Evolutionary conservation across 2,797 vertebrate genomes (phyloP).

Genomic region (Anguilla anguilla): DNA sequence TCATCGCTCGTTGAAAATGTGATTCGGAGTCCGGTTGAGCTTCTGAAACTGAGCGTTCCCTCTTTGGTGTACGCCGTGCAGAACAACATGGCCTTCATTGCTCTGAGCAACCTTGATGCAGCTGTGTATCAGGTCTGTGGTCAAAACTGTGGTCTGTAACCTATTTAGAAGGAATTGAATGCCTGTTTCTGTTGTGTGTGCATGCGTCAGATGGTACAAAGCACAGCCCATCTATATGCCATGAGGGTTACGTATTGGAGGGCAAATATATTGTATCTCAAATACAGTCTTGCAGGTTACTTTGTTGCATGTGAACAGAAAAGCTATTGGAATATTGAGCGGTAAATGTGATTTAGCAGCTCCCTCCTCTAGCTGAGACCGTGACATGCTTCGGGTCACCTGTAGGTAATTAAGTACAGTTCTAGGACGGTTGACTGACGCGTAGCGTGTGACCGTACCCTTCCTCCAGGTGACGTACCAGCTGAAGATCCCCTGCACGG

Average conservation of each 20-base stretch:
- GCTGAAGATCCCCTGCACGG: conserved; percentile 96
- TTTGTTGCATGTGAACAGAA: background rate
- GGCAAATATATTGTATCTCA: background rate
- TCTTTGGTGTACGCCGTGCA: conserved; percentile 93
- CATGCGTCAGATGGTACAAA: background rate
- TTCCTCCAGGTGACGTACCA: conserved; percentile 89
- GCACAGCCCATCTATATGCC: background rate
- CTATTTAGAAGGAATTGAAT: background rate
- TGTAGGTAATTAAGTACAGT: background rate
- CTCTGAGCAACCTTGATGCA: conserved; percentile 94
- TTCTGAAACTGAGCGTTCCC: conserved; percentile 91
- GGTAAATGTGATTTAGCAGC: background rate
- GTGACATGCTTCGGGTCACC: background rate
- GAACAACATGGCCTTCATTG: conserved; percentile 97
- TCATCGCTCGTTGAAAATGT: conserved; percentile 81
- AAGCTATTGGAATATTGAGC: background rate
- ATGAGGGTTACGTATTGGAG: background rate
- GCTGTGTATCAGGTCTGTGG: conserved; percentile 91
- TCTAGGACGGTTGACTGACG: background rate
- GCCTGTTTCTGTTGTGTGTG: background rate
- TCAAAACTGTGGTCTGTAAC: background rate
- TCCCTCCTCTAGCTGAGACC: background rate
- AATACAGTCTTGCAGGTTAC: background rate
- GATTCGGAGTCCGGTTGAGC: conserved; percentile 81
- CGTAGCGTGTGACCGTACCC: background rate